Evolutionary conservation across 2,797 vertebrate genomes (phyloP).

Genomic region (Brachyrhaphis roseni): DNA sequence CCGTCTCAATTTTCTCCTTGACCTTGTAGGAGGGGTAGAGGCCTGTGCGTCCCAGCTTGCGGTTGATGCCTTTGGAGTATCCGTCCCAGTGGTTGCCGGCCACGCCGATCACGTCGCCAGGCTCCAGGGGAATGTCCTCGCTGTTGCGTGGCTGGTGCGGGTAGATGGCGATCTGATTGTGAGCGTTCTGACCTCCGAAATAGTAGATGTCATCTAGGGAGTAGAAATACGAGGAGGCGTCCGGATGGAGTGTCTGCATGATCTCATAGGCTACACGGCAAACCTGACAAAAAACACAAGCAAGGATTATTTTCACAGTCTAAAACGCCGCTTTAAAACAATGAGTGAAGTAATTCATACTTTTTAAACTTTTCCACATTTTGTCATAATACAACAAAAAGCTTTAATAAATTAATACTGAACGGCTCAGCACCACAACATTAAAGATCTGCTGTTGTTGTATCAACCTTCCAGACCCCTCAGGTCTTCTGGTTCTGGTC

Average conservation of each 20-base stretch:
- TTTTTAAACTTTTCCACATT: no score
- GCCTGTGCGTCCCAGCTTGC: slow-evolving; percentile 95
- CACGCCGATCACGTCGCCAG: slow-evolving; percentile 94
- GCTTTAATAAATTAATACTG: not conserved
- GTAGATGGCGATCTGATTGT: slow-evolving; percentile 97
- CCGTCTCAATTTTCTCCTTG: slow-evolving; percentile 95
- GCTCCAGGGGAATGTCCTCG: slow-evolving; percentile 96
- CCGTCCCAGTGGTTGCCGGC: slow-evolving; percentile 99
- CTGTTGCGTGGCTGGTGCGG: slow-evolving; percentile 89
- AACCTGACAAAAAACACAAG: slow-evolving; percentile 79
- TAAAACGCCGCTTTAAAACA: not conserved
- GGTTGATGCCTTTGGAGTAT: slow-evolving; percentile 97
- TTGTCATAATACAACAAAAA: not conserved
- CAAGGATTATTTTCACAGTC: slow-evolving; percentile 19
- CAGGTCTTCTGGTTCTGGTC: no score
- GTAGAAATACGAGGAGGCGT: slow-evolving; percentile 94
- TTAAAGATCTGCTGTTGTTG: no score
- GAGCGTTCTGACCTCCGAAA: slow-evolving; percentile 97
- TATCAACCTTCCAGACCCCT: no score
- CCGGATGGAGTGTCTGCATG: slow-evolving; percentile 97
- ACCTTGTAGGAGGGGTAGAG: slow-evolving; percentile 99
- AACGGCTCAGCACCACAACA: no score
- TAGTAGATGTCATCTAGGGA: slow-evolving; percentile 99
- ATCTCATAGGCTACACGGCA: slow-evolving; percentile 98
- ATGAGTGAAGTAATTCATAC: not conserved